Evolutionary conservation across 1,140 invertebrate species (phyloP).

Genomic region (Ylistrum balloti): DNA sequence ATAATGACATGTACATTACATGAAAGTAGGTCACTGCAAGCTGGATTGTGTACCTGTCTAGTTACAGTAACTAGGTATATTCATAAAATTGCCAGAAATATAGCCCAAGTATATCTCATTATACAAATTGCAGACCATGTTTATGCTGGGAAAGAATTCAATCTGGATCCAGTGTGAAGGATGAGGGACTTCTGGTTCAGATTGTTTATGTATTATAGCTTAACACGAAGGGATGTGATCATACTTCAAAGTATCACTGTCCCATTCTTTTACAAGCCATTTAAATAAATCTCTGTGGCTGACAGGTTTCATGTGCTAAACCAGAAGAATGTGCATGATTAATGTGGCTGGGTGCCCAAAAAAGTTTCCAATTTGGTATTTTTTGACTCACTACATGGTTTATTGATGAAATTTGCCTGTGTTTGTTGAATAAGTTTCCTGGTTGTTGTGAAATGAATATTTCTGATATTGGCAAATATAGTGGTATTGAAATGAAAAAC

Average conservation of each 20-base stretch:
- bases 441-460: not conserved
- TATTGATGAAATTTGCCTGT: slow-evolving; percentile 19
- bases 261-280: slow-evolving; percentile 4
- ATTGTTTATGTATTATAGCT: not conserved
- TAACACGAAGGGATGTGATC: not conserved
- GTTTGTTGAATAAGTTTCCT: not conserved
- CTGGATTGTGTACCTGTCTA: too few relatives aligned
- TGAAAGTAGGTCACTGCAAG: too few relatives aligned
- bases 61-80: too few relatives aligned
- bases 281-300: slow-evolving; percentile 15
- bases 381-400: not conserved
- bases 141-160: not conserved
- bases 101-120: too few relatives aligned
- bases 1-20: too few relatives aligned
- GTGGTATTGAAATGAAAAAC: too few relatives aligned
- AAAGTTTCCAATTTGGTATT: slow-evolving; percentile 34
- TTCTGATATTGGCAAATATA: not conserved
- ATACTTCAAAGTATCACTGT: not conserved
- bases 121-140: not conserved
- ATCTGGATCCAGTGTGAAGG: not conserved
- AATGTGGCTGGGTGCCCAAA: not conserved
- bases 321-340: not conserved
- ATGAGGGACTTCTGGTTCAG: not conserved
- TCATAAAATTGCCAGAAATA: too few relatives aligned
- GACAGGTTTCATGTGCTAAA: not conserved